A percentile compares a stretch with the other conserved stretches of the same genome.
phyloP scores from a whole-genome alignment of 2,888 invertebrate species.

The Troilus luridus region DNA sequence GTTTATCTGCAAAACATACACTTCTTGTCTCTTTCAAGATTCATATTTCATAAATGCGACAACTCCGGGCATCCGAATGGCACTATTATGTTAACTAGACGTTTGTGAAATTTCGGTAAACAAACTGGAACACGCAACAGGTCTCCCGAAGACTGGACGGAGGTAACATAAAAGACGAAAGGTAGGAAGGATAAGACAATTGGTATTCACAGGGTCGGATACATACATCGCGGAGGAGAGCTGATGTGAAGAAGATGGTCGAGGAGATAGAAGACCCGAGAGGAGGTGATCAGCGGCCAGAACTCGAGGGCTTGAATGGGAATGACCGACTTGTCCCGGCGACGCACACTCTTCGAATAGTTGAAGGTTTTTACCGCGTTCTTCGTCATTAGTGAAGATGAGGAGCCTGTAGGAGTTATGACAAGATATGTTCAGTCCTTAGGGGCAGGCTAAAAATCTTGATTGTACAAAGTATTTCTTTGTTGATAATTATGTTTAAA shows the following conservation, averaged over 20 bases:
- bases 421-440: neutral
- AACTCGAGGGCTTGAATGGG: slow-evolving; percentile 16
- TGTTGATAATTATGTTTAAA: too few relatives aligned
- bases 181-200: neutral
- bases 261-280: neutral
- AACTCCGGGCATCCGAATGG: neutral
- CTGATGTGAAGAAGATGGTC: slow-evolving; percentile 26
- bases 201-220: slow-evolving; percentile 20
- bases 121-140: slow-evolving; percentile 15
- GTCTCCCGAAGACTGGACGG: neutral
- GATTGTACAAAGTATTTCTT: neutral
- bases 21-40: neutral
- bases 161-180: neutral
- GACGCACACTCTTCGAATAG: neutral
- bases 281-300: neutral
- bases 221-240: neutral
- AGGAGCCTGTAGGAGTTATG: neutral
- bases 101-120: slow-evolving; percentile 48
- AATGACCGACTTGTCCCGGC: neutral
- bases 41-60: neutral
- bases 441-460: neutral
- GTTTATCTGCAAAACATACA: neutral
- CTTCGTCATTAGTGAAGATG: neutral
- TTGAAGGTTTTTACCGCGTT: slow-evolving; percentile 12
- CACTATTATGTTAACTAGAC: neutral